Evolutionary conservation across 2,888 invertebrate genomes (phyloP), one percentile per base, ranked within the genome.

Genomic region (Bursaphelenchus okinawaensis): DNA sequence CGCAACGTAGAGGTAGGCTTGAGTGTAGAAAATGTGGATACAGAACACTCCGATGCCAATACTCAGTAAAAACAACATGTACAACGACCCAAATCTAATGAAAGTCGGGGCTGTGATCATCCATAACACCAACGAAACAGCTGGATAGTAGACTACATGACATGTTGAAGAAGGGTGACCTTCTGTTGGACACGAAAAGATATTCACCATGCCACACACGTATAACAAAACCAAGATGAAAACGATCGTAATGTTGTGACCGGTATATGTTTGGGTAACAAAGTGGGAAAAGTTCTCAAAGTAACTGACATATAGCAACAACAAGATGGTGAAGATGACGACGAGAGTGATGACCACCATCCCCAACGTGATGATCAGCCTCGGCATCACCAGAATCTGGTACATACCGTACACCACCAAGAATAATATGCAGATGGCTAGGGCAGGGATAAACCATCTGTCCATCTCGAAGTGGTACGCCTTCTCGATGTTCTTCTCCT

Each of bases 261-360:
- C 80, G n/a, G 74, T 65, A 3, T 76, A 74, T 7, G 80, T 80
- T 20, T 78, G 67, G 1, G 80, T 80, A 29, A 80, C 76, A 63
- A 80, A 80, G 55, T 81, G 77, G 27, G 79, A 79, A 65, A 80
- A 80, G 27, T 71, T 79, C 78, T 80, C 76, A 65, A 80, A 80
- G 57, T 74, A 76, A 60, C 77, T 75, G 52, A 79, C 75, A 68
- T 80, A 81, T 23, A 80, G 75, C 71, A 78, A 75, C 23, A 78
- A 72, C 7, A 80, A 68, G 51, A 80, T 69, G 61, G 75, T 68
- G 65, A 80, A 80, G 75, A 80, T 76, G 16, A 78, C 55, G 6
- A 73, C 69, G 16, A 80, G 63, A 0, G 80, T 75, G 7, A 75
- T 58, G 59, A 79, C 69, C 52, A 78, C 73, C 24, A 81, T 62